Evolutionary conservation across 2,113 vertebrate species (phyloP).

Genomic region (Chaetops frenatus): DNA sequence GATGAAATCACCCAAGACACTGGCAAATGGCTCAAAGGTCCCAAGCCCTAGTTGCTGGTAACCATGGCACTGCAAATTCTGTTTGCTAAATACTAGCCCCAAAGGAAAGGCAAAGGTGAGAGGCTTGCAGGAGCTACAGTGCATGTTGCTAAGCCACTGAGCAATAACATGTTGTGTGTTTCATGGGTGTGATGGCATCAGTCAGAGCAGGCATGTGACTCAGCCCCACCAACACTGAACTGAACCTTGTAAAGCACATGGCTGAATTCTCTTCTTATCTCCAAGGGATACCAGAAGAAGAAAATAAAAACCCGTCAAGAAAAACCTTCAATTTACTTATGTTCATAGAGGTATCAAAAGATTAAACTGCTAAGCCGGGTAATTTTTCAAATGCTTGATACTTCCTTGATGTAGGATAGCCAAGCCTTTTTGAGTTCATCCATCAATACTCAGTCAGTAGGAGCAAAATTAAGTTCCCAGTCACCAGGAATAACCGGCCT

Average conservation of each 20-base stretch:
- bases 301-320: background rate
- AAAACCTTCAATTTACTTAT: background rate
- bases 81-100: slow-evolving; percentile 60
- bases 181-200: slow-evolving; percentile 20
- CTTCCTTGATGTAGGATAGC: background rate
- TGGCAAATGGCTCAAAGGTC: background rate
- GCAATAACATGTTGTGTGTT: slow-evolving; percentile 4
- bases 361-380: background rate
- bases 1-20: background rate
- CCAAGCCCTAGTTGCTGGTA: background rate
- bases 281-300: background rate
- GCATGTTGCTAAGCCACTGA: slow-evolving; percentile 42
- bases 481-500: background rate
- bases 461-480: background rate
- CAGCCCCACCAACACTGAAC: background rate
- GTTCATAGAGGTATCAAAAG: background rate
- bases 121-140: background rate
- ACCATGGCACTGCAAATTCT: slow-evolving; percentile 37
- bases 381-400: background rate
- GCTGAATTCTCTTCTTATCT: background rate
- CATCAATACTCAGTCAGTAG: background rate
- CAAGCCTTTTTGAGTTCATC: background rate
- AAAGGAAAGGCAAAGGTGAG: slow-evolving; percentile 45
- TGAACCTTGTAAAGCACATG: background rate
- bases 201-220: slow-evolving; percentile 47